Conservation (phyloP, 2,797 vertebrate species). For the Rhincodon typus region DNA sequence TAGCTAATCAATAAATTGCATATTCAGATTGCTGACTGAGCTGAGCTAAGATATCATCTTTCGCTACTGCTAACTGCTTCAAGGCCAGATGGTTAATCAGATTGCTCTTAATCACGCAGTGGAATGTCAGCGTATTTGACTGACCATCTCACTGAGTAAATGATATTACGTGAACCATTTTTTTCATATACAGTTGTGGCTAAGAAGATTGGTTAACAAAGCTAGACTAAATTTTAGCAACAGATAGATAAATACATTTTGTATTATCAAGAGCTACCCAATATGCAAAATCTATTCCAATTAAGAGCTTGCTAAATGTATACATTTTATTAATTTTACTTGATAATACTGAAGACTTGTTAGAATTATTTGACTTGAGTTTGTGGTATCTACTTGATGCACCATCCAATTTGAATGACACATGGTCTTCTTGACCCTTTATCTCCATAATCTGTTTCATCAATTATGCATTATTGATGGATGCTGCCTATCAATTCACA, state of each 20-base stretch:
- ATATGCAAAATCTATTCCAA: background rate
- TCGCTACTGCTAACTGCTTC: constrained; percentile 38
- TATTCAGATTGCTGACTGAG: constrained; percentile 44
- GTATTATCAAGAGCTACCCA: background rate
- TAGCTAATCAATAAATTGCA: constrained; percentile 55
- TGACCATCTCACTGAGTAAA: background rate
- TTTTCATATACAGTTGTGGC: background rate
- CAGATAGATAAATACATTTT: background rate
- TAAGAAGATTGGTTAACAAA: background rate
- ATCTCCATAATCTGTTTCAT: background rate
- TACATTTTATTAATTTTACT: background rate
- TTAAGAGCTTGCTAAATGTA: background rate
- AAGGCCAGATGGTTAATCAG: background rate
- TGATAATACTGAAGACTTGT: background rate
- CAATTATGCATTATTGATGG: background rate
- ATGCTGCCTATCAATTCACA: background rate
- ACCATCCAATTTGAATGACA: background rate
- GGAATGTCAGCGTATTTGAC: background rate
- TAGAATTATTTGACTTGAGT: background rate
- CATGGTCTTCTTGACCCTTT: background rate
- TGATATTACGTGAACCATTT: background rate
- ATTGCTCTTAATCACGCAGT: background rate
- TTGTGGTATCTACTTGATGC: background rate
- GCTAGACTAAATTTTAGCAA: background rate
- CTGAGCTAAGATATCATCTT: constrained; percentile 47